Evolutionary conservation across 2,888 invertebrate genomes (phyloP).

Genomic region (Podabrus alpinus): DNA sequence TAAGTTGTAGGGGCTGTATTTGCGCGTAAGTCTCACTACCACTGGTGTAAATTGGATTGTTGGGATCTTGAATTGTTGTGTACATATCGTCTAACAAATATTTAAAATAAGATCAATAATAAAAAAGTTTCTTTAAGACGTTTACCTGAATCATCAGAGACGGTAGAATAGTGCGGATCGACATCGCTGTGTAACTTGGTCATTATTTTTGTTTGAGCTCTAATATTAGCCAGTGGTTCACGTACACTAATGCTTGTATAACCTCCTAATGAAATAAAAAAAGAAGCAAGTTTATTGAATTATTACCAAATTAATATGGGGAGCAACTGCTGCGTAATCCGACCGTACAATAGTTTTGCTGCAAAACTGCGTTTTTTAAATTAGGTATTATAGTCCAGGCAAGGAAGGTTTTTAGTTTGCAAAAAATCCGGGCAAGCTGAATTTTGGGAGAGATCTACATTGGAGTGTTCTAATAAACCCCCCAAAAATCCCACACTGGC

Average conservation of each 20-base stretch:
- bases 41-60: conserved; percentile 68
- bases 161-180: conserved; percentile 85
- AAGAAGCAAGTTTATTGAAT: not conserved
- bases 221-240: conserved; percentile 81
- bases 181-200: conserved; percentile 51
- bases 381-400: too few species aligned
- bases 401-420: too few species aligned
- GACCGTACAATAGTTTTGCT: too few species aligned
- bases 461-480: too few species aligned
- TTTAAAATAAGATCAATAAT: not conserved
- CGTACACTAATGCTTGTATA: conserved; percentile 91
- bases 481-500: too few species aligned
- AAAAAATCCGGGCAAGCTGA: too few species aligned
- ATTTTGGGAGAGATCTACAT: too few species aligned
- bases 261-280: conserved; percentile 67
- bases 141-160: conserved; percentile 86
- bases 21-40: conserved; percentile 89
- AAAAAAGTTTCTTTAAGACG: not conserved
- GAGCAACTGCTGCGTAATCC: too few species aligned
- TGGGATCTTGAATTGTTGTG: conserved; percentile 84
- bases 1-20: conserved; percentile 64
- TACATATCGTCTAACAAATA: conserved; percentile 78
- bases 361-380: too few species aligned
- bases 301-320: not conserved
- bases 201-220: conserved; percentile 65